Conservation (phyloP, 2,888 invertebrate genomes). For the Aphodius sticticus region DNA sequence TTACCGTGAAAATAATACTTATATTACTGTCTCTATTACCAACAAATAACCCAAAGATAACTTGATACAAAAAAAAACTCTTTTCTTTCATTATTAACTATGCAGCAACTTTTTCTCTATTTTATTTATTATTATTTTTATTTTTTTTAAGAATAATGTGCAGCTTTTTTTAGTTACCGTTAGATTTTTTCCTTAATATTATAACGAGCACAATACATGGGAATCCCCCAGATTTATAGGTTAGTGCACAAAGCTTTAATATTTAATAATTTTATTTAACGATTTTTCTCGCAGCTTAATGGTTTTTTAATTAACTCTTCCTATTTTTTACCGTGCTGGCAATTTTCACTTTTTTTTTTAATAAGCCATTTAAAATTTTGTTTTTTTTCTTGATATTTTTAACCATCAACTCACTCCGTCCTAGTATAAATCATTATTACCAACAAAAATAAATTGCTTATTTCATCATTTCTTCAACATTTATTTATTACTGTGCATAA, state of each 20-base stretch:
- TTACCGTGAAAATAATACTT: constrained; percentile 27
- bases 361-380: too few relatives aligned
- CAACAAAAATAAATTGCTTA: neutral
- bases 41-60: constrained; percentile 29
- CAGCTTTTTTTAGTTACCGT: constrained; percentile 4
- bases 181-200: neutral
- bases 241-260: neutral
- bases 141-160: neutral
- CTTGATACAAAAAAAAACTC: too few relatives aligned
- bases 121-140: constrained; percentile 25
- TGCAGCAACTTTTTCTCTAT: constrained; percentile 18
- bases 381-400: neutral
- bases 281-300: too few relatives aligned
- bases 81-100: too few relatives aligned
- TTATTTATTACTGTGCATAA: neutral
- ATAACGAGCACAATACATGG: neutral
- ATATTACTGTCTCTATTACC: constrained; percentile 22
- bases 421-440: neutral
- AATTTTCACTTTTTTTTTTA: too few relatives aligned
- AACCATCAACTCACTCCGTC: neutral
- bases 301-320: too few relatives aligned
- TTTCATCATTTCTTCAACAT: neutral
- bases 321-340: too few relatives aligned
- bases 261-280: too few relatives aligned
- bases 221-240: neutral